Percentiles rank a stretch among this genome's conserved stretches.
Evolutionary conservation across 2,888 invertebrate species (phyloP).

Genomic region (Eretmocerus hayati): DNA sequence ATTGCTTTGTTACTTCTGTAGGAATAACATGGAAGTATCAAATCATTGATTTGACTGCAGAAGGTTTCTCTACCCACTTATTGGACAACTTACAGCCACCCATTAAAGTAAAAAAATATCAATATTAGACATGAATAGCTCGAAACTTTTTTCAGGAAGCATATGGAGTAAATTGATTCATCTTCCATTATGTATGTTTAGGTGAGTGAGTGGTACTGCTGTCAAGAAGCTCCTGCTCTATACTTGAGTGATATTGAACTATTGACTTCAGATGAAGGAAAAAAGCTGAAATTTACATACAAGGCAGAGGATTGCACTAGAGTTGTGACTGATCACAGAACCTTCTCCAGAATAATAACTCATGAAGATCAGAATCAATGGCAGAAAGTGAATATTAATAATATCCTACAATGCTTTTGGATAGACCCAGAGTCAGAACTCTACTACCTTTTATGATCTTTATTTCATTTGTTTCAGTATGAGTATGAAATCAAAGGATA

Average conservation of each 20-base stretch:
- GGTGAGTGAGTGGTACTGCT: constrained; percentile 39
- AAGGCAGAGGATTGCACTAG: background rate
- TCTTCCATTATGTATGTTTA: constrained; percentile 15
- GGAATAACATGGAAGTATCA: constrained; percentile 48
- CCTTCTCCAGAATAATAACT: constrained; percentile 23
- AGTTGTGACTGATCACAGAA: constrained; percentile 25
- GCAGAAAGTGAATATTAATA: constrained; percentile 27
- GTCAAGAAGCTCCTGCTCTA: constrained; percentile 36
- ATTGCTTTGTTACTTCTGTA: constrained; percentile 55
- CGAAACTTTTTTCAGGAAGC: background rate
- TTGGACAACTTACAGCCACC: constrained; percentile 50
- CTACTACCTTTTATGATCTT: constrained; percentile 26
- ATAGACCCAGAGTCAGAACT: background rate
- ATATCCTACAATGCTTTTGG: background rate
- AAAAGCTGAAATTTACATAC: background rate
- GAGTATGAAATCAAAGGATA: constrained; percentile 51
- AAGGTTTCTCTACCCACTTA: constrained; percentile 43
- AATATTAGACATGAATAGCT: background rate
- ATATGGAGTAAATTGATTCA: background rate
- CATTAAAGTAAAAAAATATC: constrained; percentile 41
- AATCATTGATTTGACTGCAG: constrained; percentile 43
- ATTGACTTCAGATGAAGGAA: constrained; percentile 21
- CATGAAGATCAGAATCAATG: constrained; percentile 34
- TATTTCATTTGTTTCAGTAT: constrained; percentile 42
- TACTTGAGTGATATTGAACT: constrained; percentile 30